phyloP scores from a whole-genome alignment of 2,797 vertebrate species.

The Myotis vivesi region DNA sequence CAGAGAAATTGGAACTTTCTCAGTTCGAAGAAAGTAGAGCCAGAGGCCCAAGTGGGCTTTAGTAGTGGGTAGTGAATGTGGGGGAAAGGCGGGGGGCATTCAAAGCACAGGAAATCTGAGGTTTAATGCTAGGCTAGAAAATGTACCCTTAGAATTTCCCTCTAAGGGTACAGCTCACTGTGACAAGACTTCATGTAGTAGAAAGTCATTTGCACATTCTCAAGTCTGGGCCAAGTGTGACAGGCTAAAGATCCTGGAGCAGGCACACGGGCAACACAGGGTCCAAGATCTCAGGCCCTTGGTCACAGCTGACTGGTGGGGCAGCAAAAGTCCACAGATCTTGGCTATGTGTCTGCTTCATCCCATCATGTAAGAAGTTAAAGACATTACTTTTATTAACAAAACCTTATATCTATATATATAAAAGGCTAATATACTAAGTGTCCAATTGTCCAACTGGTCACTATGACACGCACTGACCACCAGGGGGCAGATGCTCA shows the following conservation, averaged over 20 bases:
- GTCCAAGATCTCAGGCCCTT: background rate
- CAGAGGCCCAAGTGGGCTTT: background rate
- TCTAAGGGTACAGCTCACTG: background rate
- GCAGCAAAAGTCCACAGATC: background rate
- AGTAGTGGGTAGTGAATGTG: background rate
- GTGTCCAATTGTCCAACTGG: too few species aligned
- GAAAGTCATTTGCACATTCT: background rate
- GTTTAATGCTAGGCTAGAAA: background rate
- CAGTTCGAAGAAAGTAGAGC: background rate
- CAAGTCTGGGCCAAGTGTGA: background rate
- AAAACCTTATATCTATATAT: background rate
- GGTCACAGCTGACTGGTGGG: background rate
- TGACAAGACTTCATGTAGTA: background rate
- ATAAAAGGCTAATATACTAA: too few species aligned
- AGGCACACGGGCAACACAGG: rapidly evolving
- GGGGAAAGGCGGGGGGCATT: background rate
- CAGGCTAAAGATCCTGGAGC: background rate
- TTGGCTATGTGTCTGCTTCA: background rate
- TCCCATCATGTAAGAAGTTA: background rate
- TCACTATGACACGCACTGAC: too few species aligned
- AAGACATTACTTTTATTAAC: background rate
- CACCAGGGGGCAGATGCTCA: too few species aligned
- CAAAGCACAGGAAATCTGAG: background rate
- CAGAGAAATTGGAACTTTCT: background rate
- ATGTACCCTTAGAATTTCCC: background rate